Evolutionary conservation across 2,888 invertebrate species (phyloP), one percentile per base, ranked within the genome.

Genomic region (Autographa pulchrina): DNA sequence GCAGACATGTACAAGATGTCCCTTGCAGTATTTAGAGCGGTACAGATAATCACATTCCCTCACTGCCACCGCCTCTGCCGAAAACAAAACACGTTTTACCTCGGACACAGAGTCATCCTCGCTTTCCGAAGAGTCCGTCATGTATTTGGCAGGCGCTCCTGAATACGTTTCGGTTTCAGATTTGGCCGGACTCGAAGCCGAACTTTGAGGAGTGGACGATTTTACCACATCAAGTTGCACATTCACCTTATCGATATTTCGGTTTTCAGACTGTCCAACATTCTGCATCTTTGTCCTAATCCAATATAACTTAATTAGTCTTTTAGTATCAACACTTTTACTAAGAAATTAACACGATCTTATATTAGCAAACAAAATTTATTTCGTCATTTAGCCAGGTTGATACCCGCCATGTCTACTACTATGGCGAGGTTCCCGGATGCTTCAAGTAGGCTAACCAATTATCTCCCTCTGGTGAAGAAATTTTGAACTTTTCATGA

Each of bases 101-200:
- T 99, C 99, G 91, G 98, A 99, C 94, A 98, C 98, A 96, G 99
- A 99, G 95, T 99, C 99, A 96, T 99, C 99, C 95, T 99, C 99
- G 95, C 98, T 99, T 96, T 98, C 99, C 91, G 99, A 99, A 94
- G 98, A 97, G 96, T 98, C 98, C 96, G 98, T 98, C 97, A 98
- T 98, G 97, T 97, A 98, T 96, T 98, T 98, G 92, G 98, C 97
- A 93, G 97, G 98, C 93, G 97, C 96, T 96, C 98, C 98, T 92
- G 97, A 97, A 96, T 97, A 97, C 93, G 98, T 98, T 96, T 98
- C 98, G 93, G 98, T 98, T 96, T 98, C 98, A 92, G 98, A 97
- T 96, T 97, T 97, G 93, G 97, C 97, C 94, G 97, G 97, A 96
- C 97, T 97, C 93, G 97, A 97, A 96, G 97, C 97, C 95, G 97